Evolutionary conservation across 2,113 vertebrate species (phyloP).

Genomic region (Calidris pugnax): DNA sequence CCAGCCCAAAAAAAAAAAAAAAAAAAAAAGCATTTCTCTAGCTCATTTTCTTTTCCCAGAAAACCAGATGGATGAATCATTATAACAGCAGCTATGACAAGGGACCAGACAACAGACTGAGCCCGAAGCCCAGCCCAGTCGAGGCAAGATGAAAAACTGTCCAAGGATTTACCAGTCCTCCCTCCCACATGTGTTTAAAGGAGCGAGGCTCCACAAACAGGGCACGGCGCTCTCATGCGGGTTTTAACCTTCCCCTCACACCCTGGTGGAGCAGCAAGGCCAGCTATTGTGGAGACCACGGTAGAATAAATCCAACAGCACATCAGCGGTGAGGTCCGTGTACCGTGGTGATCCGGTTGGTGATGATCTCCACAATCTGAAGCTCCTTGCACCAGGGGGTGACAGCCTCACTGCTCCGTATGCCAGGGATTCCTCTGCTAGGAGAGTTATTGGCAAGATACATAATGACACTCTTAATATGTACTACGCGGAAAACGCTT

Average conservation of each 20-base stretch:
- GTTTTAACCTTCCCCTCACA: neutral
- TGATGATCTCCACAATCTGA: neutral
- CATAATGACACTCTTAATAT: accelerated
- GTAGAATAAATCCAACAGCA: accelerated
- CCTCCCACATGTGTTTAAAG: constrained; percentile 44
- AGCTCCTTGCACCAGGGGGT: neutral
- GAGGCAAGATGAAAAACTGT: constrained; percentile 29
- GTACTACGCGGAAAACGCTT: neutral
- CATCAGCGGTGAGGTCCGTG: neutral
- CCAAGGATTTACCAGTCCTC: constrained; percentile 42
- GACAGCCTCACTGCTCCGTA: neutral
- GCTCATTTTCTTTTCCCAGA: constrained; percentile 60
- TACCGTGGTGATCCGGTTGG: accelerated
- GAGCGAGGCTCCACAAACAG: neutral
- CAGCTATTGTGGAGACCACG: neutral
- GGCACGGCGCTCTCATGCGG: neutral
- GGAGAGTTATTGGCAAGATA: neutral
- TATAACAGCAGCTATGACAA: constrained; percentile 57
- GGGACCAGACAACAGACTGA: constrained; percentile 65
- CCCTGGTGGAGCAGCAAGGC: neutral
- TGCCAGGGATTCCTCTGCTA: neutral
- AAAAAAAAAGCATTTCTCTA: neutral
- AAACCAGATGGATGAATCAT: constrained; percentile 70
- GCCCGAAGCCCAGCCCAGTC: constrained; percentile 8
- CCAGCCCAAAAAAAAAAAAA: neutral